A percentile compares a stretch with the other conserved stretches of the same genome.
These are phyloP conservation scores for Iphiclides podalirius DNA, from an alignment of 2,888 invertebrate species.

Conservation along the genomic window DNA sequence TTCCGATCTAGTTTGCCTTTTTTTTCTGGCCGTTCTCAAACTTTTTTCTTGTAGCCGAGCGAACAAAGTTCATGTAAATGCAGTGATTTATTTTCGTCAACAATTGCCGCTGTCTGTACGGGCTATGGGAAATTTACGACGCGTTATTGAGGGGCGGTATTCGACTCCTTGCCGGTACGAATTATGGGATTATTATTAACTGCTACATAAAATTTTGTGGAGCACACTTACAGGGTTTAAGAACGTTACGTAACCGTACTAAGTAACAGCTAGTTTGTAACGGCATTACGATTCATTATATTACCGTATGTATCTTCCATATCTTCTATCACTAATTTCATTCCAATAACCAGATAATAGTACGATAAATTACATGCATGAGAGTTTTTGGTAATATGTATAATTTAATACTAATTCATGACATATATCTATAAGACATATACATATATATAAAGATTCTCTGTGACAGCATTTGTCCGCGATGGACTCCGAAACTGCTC, in stretches of 20 bases:
- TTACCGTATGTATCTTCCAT: too few species aligned
- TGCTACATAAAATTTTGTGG: constrained; percentile 2
- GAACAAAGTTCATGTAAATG: constrained; percentile 51
- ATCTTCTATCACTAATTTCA: too few species aligned
- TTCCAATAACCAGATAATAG: too few species aligned
- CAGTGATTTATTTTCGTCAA: constrained; percentile 75
- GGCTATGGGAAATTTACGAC: constrained; percentile 76
- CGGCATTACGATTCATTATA: too few species aligned
- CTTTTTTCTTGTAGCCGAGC: constrained; percentile 38
- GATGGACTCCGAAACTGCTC: too few species aligned
- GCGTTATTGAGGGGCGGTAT: constrained; percentile 58
- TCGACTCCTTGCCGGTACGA: constrained; percentile 27
- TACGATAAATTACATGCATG: too few species aligned
- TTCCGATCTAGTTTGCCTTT: constrained; percentile 63
- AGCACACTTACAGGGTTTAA: background rate
- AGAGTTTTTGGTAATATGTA: too few species aligned
- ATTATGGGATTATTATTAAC: constrained; percentile 29
- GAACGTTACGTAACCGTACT: constrained; percentile 7
- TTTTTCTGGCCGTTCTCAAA: constrained; percentile 25
- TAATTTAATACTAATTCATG: too few species aligned
- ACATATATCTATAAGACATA: too few species aligned
- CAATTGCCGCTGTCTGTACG: constrained; percentile 48
- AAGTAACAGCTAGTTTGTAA: constrained; percentile 6
- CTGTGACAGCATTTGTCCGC: too few species aligned
- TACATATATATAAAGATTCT: too few species aligned